Percentiles rank a stretch among this genome's conserved stretches.
Evolutionary conservation across 2,113 vertebrate genomes (phyloP).

Genomic region (Passer domesticus): DNA sequence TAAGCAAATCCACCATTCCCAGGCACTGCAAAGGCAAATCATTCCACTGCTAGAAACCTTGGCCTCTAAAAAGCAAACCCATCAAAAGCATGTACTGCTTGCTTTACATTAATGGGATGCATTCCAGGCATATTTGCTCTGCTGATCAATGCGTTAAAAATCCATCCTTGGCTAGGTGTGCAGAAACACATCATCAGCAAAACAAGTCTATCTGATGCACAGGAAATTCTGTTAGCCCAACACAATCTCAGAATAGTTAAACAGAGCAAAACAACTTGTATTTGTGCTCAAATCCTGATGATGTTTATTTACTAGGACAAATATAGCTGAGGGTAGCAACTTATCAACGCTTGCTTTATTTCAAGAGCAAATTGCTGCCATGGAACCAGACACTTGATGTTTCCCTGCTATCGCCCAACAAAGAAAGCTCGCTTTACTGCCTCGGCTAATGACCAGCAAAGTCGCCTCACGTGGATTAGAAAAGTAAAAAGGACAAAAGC

Average conservation of each 20-base stretch:
- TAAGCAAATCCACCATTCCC: not conserved
- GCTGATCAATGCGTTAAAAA: not conserved
- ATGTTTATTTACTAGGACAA: conserved; percentile 69
- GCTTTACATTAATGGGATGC: not conserved
- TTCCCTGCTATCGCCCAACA: conserved; percentile 40
- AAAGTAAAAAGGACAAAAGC: conserved; percentile 63
- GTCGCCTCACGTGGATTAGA: not conserved
- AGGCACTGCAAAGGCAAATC: not conserved
- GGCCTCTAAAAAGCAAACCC: not conserved
- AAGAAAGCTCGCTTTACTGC: conserved; percentile 29
- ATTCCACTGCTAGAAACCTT: not conserved
- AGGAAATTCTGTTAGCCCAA: not conserved
- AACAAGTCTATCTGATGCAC: accelerated
- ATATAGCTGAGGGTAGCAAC: conserved; percentile 62
- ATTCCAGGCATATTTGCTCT: not conserved
- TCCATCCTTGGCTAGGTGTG: not conserved
- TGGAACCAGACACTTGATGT: conserved; percentile 62
- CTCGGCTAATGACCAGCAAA: not conserved
- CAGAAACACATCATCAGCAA: not conserved
- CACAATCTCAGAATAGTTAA: conserved; percentile 45
- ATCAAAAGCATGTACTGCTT: not conserved
- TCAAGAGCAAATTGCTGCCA: conserved; percentile 58
- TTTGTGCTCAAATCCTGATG: conserved; percentile 48
- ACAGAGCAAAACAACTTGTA: conserved; percentile 23
- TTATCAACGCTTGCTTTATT: conserved; percentile 55